Base-by-base conservation (phyloP, 2,797 vertebrate genomes). In the Pempheris klunzingeri region DNA sequence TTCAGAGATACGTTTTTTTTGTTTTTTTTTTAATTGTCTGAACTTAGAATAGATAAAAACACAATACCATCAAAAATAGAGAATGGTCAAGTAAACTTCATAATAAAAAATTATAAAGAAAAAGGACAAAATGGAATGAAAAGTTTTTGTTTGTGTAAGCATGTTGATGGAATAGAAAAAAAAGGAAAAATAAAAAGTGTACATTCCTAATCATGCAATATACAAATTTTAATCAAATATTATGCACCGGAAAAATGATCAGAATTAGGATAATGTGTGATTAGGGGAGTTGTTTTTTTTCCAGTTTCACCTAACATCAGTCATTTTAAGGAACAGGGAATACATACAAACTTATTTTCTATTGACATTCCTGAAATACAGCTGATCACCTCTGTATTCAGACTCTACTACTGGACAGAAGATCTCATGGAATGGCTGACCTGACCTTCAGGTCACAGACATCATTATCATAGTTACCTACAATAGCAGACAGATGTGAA, bases 171-270 rank as follows among this genome's bases (percentile, higher is more conserved):
- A 71, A 75, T 62, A 81, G 30, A 83, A 78, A 74, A 36, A 71
- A 76, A 68, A 54, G 28, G 71, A 7, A 80, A 90, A 32, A 87
- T 72, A 79, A 93, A 90, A 86, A 87, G 79, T 83, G 79, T 90
- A 92, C 90, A 93, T 94, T 95, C 90, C 85, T 90, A 93, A 84
- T 93, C 94, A 94, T 95, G 94, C 94, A 94, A 86, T 92, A 91
- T 90, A 94, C 82, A 92, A 72, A 90, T 86, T 91, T 87, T 82
- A 91, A 90, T 92, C 78, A 88, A 93, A 91, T 77, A 88, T 58
- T 92, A 88, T 92, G 85, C 89, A 93, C 86, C 90, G 55, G 71
- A 77, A 88, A 79, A 81, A 91, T 80, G 74, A 89, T 90, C 83
- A 89, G 74, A 89, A 90, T 85, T 52, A 84, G 71, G 74, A 84